These are phyloP conservation scores for Mycetomoellerius zeteki DNA, from an alignment of 1,140 invertebrate species.

Conservation along the genomic window DNA sequence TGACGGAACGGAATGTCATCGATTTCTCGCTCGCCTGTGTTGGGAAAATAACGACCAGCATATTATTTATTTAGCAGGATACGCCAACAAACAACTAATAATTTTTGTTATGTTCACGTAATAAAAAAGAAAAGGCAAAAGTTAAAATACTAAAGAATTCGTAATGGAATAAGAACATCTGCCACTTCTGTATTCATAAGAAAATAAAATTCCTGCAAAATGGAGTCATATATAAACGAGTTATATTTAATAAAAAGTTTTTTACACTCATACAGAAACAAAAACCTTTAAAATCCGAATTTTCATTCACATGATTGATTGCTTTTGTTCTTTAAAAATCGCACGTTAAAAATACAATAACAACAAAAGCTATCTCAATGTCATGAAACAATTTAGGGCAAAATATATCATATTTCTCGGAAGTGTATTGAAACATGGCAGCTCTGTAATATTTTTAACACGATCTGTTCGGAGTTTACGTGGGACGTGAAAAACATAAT, in stretches of 20 bases:
- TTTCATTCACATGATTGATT: not conserved
- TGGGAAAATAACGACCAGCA: constrained; percentile 68
- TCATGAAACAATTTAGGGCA: not conserved
- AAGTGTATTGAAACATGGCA: constrained; percentile 10
- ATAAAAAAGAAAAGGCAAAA: constrained; percentile 18
- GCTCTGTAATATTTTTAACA: constrained; percentile 28
- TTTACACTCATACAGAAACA: not conserved
- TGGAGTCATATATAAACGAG: not conserved
- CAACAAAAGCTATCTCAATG: constrained; percentile 26
- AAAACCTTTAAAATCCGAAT: constrained; percentile 5
- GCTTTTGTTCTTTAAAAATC: constrained; percentile 14
- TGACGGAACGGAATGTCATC: constrained; percentile 68
- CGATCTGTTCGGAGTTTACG: constrained; percentile 3
- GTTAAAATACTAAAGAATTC: constrained; percentile 29
- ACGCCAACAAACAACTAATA: constrained; percentile 67
- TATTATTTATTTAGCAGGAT: constrained; percentile 78
- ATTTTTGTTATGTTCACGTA: constrained; percentile 59
- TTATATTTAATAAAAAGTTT: constrained; percentile 23
- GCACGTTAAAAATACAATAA: constrained; percentile 23
- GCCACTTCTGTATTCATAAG: constrained; percentile 8
- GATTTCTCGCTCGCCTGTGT: constrained; percentile 62
- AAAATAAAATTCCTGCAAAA: constrained; percentile 6
- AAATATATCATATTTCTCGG: constrained; percentile 30
- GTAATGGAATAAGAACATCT: constrained; percentile 31
- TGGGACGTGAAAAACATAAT: constrained; percentile 26